Base-by-base conservation (phyloP, 2,888 invertebrate species). In the Eretmocerus hayati region DNA sequence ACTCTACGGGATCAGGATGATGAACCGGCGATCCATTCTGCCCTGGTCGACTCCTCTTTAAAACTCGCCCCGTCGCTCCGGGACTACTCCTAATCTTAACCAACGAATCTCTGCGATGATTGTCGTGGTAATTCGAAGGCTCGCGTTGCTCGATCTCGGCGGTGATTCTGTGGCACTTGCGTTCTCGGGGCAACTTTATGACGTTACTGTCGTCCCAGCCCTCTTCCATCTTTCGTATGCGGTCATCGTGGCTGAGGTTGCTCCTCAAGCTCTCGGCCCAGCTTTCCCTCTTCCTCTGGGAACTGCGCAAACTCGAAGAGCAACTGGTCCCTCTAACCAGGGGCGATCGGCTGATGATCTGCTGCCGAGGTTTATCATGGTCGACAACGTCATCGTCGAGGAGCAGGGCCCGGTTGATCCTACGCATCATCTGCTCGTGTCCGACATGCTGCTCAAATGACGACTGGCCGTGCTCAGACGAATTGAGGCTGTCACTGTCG, bases 401-500 rank as follows among this genome's bases (percentile, higher is more conserved):
- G n/a, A n/a, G n/a, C n/a, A n/a, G n/a, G n/a, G n/a, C n/a, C n/a
- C n/a, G 50, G 42, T 60, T 59, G 47, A 62, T 62, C 35, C 58
- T 53, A 2, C 62, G 56, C 11, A 60, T 62, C 59, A 61, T 60
- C 19, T 53, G 53, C 50, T 61, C 36, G 55, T 56, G 42, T 56
- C 56, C 3, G 1, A 58, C 60, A 11, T 35, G 30, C 20, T 35
- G 36, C n/a, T n/a, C n/a, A n/a, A n/a, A n/a, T n/a, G n/a, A n/a
- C n/a, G n/a, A n/a, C 18, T 35, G 51, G 15, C 41, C 40, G 3
- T 64, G 55, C 42, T 68, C 65, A 5, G 63, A 68, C 0, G 75
- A 79, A 54, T 77, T 80, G 53, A 81, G 73, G 3, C 81, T 81
- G 67, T 83, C 82, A 36, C 81, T 81, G 59, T 82, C 82, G 59